Percentiles rank a stretch among this genome's conserved stretches.
These are phyloP conservation scores for Egretta garzetta DNA, from an alignment of 2,113 vertebrate species.

Conservation along the genomic window DNA sequence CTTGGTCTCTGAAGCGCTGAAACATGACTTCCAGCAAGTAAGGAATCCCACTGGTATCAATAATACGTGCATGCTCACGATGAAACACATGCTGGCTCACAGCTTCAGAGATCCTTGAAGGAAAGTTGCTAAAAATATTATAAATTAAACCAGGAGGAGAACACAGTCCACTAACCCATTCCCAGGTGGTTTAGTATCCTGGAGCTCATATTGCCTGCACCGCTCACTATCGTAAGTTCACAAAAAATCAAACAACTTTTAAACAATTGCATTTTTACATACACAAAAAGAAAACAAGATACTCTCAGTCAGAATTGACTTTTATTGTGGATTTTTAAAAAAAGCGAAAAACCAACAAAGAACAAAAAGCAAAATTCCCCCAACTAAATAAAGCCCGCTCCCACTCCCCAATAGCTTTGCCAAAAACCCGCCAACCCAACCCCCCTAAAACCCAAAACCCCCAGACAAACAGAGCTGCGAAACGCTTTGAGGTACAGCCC, in stretches of 20 bases:
- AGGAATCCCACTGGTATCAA: background rate
- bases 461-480: background rate
- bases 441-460: background rate
- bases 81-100: background rate
- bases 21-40: background rate
- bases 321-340: constrained; percentile 56
- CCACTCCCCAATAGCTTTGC: background rate
- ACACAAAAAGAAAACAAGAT: constrained; percentile 59
- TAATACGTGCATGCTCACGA: background rate
- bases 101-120: constrained; percentile 33
- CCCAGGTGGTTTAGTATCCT: background rate
- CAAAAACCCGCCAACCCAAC: background rate
- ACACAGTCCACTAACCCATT: background rate
- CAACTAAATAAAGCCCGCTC: background rate
- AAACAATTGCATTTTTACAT: background rate
- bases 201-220: background rate
- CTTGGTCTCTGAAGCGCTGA: background rate
- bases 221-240: background rate
- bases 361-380: background rate
- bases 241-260: background rate
- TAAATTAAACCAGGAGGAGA: background rate
- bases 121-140: background rate
- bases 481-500: constrained; percentile 46
- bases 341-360: background rate
- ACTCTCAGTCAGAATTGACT: constrained; percentile 48